Conservation (phyloP, 2,797 vertebrate genomes). For the Nannoperca obscura region DNA sequence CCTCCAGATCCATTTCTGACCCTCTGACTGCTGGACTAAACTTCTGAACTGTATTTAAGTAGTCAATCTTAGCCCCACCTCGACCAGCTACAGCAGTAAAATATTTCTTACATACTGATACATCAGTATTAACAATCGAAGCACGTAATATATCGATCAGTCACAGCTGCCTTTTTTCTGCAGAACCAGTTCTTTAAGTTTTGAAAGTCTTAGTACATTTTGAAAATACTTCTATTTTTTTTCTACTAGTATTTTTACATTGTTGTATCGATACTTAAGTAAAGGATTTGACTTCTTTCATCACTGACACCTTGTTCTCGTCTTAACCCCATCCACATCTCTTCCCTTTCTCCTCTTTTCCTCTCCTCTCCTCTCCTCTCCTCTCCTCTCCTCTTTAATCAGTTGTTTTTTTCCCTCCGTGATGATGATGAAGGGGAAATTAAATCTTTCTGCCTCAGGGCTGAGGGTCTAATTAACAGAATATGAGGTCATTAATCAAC, state of each 20-base stretch:
- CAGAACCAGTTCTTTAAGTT: slow-evolving; percentile 3
- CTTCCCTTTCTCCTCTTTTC: slow-evolving; percentile 29
- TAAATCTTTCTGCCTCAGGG: slow-evolving; percentile 88
- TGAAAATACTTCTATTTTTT: slow-evolving; percentile 3
- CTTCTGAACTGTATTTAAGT: background rate
- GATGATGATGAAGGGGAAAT: slow-evolving; percentile 91
- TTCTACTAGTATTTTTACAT: slow-evolving; percentile 3
- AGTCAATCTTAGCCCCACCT: background rate
- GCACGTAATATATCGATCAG: background rate
- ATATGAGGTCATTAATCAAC: slow-evolving; percentile 98
- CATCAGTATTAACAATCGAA: background rate
- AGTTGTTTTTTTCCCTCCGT: slow-evolving; percentile 82
- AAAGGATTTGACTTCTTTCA: background rate
- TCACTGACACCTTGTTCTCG: background rate
- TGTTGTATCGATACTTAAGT: background rate
- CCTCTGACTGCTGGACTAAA: background rate
- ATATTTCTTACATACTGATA: slow-evolving; percentile 1
- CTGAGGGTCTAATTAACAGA: slow-evolving; percentile 92
- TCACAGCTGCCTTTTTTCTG: background rate
- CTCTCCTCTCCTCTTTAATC: slow-evolving; percentile 84
- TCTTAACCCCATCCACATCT: background rate
- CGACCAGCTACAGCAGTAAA: slow-evolving; percentile 6
- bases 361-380: slow-evolving; percentile 27
- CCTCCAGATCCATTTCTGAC: background rate
- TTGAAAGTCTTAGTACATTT: background rate